These are phyloP conservation scores for Norana najaformis DNA, from an alignment of 2,888 invertebrate genomes.

Conservation along the genomic window DNA sequence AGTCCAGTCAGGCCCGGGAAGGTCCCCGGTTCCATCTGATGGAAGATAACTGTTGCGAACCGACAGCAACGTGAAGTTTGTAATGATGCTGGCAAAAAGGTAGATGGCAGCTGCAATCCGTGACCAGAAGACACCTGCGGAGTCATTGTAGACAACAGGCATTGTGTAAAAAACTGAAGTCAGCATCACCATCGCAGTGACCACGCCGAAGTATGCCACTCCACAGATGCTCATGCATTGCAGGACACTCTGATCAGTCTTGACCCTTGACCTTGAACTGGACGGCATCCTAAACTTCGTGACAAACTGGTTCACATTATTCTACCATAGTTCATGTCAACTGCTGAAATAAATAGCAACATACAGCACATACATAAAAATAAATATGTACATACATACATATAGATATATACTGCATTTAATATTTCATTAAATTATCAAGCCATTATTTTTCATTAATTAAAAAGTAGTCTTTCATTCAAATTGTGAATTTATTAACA, in stretches of 20 bases:
- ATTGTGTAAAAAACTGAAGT: neutral
- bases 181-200: neutral
- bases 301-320: neutral
- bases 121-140: neutral
- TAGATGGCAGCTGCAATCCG: neutral
- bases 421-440: no score
- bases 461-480: no score
- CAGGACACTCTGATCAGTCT: neutral
- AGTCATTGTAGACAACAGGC: slow-evolving; percentile 22
- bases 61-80: slow-evolving; percentile 23
- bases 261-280: neutral
- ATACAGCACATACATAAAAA: neutral
- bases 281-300: neutral
- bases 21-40: neutral
- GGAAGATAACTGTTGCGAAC: neutral
- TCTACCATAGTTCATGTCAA: neutral
- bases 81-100: neutral
- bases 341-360: neutral
- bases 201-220: neutral
- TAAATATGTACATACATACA: neutral
- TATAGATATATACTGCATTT: no score
- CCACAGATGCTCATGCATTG: slow-evolving; percentile 28
- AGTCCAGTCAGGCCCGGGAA: slow-evolving; percentile 45
- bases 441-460: no score
- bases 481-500: no score